Percentiles rank a stretch among this genome's conserved stretches.
These are phyloP conservation scores for Trachelus troglodyta DNA, from an alignment of 2,888 invertebrate genomes.

Conservation along the genomic window DNA sequence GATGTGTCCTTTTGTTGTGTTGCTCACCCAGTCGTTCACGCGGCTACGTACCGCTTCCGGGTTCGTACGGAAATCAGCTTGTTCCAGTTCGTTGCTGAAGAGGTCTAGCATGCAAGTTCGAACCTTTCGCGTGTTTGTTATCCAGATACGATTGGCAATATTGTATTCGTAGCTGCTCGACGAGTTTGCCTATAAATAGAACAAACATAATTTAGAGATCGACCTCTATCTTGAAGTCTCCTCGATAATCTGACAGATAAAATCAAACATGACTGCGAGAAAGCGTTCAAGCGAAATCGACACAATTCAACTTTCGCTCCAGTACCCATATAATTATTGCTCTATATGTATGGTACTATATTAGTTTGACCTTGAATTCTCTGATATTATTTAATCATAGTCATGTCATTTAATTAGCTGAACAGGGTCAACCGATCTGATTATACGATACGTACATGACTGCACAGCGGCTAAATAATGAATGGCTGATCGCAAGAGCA, in stretches of 20 bases:
- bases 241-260: not conserved
- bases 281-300: not conserved
- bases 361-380: not conserved
- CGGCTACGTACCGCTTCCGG: slow-evolving; percentile 71
- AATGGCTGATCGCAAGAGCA: not conserved
- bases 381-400: not conserved
- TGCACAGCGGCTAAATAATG: not conserved
- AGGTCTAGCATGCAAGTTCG: slow-evolving; percentile 76
- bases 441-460: not conserved
- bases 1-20: slow-evolving; percentile 81
- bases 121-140: slow-evolving; percentile 71
- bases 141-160: slow-evolving; percentile 83
- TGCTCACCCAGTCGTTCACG: slow-evolving; percentile 85
- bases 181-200: slow-evolving; percentile 51
- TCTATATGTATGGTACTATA: not conserved
- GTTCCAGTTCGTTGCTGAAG: slow-evolving; percentile 75
- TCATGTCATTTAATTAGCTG: not conserved
- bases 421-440: not conserved
- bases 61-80: slow-evolving; percentile 73
- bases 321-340: not conserved
- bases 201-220: not conserved
- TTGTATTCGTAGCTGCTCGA: slow-evolving; percentile 78
- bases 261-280: not conserved
- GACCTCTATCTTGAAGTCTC: not conserved
- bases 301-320: not conserved